These are phyloP conservation scores for Lanius collurio DNA, from an alignment of 2,113 vertebrate genomes.

Conservation along the genomic window DNA sequence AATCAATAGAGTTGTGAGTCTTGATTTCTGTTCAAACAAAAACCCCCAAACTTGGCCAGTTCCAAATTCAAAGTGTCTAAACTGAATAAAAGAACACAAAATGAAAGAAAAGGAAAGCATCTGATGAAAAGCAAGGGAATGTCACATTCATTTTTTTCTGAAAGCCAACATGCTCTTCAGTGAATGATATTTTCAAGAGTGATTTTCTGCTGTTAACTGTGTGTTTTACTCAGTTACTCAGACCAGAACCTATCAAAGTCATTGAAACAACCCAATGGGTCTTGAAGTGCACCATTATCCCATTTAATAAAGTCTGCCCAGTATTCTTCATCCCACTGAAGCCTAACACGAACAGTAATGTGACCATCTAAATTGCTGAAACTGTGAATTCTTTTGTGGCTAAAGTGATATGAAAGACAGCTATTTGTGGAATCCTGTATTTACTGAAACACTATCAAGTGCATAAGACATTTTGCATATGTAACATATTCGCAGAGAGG, in stretches of 20 bases:
- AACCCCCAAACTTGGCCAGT: not conserved
- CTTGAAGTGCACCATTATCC: not conserved
- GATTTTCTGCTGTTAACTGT: not conserved
- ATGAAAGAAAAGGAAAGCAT: not conserved
- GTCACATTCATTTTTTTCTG: not conserved
- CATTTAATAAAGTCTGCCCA: not conserved
- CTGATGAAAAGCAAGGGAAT: not conserved
- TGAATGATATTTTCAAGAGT: not conserved
- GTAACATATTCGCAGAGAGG: not conserved
- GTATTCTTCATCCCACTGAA: not conserved
- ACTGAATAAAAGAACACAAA: not conserved
- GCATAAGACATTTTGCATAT: not conserved
- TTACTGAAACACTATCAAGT: not conserved
- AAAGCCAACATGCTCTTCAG: not conserved
- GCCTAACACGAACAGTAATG: not conserved
- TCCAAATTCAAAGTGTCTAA: not conserved
- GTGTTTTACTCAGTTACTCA: not conserved
- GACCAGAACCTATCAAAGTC: not conserved
- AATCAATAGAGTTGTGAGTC: not conserved
- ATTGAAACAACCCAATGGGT: not conserved
- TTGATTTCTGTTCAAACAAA: not conserved
- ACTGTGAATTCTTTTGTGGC: not conserved
- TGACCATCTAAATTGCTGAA: not conserved
- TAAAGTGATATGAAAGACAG: not conserved
- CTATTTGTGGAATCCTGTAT: not conserved